Base-by-base conservation (phyloP, 2,888 invertebrate genomes). In the Acleris cristana region DNA sequence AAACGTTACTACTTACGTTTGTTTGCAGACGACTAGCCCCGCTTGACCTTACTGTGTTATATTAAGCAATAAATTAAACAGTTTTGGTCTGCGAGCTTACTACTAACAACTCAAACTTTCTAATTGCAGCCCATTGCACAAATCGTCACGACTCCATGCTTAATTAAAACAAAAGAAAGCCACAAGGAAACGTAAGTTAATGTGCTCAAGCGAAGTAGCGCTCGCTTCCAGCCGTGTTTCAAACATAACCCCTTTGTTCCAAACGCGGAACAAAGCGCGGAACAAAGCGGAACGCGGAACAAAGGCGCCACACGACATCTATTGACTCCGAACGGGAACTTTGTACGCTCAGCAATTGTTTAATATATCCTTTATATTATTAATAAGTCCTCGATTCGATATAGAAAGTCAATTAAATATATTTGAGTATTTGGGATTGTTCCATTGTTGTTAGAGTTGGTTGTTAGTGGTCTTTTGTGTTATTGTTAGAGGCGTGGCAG, bases 241-340 rank as follows among this genome's bases (percentile, higher is more conserved):
- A 48, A 14, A 58, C 23, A 23, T 21, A 44, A 3, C 40, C n/a
- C 45, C 26, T 48, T 58, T 58, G 45, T 45, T 48, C 26, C 10
- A 8, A 12, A 58, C 45, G 23, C 57, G 44, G 57, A 48, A 58
- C 57, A 58, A 58, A 56, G 56, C 40, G 16, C 26, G 3, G 57
- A 58, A 48, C 48, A n/a, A 48, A 57, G 18, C n/a, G 19, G 23
- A 54, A 54, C 30, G 8, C 19, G 19, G 55, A 40, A 55, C 55
- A 55, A 55, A 44, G 23, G n/a, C 57, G 57, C 57, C 57, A 58
- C 57, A 58, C 57, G 57, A 58, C 57, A 58, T 58, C 57, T 58
- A 58, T 58, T 58, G 57, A 58, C 57, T 45, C 23, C 45, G 18
- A 58, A 58, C n/a, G 57, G 48, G 44, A 58, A 58, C 45, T 58